Evolutionary conservation across 2,113 vertebrate species (phyloP).

Genomic region (Speoplatyrhinus poulsoni): DNA sequence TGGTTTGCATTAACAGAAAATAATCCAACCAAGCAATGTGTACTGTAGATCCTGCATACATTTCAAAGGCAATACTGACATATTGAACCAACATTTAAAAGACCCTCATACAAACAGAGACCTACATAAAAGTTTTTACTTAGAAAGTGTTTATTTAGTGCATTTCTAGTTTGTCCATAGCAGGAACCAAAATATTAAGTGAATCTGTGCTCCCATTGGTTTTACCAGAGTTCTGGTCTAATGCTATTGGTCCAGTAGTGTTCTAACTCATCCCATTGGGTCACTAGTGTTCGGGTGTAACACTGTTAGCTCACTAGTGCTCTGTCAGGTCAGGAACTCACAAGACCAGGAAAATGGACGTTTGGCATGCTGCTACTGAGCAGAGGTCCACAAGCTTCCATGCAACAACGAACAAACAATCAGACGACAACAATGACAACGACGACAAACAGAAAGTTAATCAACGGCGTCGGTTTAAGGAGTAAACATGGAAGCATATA

Average conservation of each 20-base stretch:
- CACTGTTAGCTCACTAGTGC: slow-evolving; percentile 67
- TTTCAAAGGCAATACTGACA: background rate
- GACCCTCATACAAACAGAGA: slow-evolving; percentile 3
- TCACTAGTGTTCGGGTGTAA: slow-evolving; percentile 71
- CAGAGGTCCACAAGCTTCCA: slow-evolving; percentile 72
- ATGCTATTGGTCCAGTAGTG: slow-evolving; percentile 62
- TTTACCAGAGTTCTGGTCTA: slow-evolving; percentile 58
- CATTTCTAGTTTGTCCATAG: slow-evolving; percentile 71
- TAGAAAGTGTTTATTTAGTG: slow-evolving; percentile 73
- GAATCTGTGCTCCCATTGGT: slow-evolving; percentile 68
- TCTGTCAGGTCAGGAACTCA: slow-evolving; percentile 57
- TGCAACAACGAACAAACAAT: slow-evolving; percentile 68
- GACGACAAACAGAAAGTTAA: slow-evolving; percentile 56
- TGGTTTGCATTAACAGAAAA: background rate
- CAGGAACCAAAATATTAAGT: slow-evolving; percentile 66
- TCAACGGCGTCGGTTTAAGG: slow-evolving; percentile 59
- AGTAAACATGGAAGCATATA: slow-evolving; percentile 73
- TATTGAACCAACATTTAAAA: background rate
- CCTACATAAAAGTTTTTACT: slow-evolving; percentile 35
- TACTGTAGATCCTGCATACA: too few relatives aligned
- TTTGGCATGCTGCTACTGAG: slow-evolving; percentile 73
- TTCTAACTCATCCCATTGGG: slow-evolving; percentile 44
- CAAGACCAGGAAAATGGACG: slow-evolving; percentile 47
- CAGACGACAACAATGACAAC: slow-evolving; percentile 46
- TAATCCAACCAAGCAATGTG: too few relatives aligned